Conservation (phyloP, 2,113 vertebrate genomes). For the Cromileptes altivelis region DNA sequence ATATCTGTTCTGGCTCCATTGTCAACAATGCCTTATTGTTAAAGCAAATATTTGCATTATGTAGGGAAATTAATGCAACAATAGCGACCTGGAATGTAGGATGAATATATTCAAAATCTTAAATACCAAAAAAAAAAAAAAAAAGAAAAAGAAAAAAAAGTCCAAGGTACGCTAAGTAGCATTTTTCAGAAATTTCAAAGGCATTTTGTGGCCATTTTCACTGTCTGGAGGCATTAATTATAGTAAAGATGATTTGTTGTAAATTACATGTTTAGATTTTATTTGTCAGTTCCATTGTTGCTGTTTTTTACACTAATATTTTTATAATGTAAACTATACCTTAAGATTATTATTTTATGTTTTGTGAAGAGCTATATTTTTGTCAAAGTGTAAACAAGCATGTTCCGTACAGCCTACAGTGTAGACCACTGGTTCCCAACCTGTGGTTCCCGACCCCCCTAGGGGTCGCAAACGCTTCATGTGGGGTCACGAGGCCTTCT, state of each 20-base stretch:
- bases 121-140: not conserved
- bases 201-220: not conserved
- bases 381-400: not conserved
- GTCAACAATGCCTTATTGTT: constrained; percentile 1
- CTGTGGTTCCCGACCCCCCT: too few relatives aligned
- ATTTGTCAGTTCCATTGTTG: not conserved
- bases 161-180: not conserved
- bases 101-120: not conserved
- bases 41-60: not conserved
- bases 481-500: too few relatives aligned
- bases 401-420: too few relatives aligned
- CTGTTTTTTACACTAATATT: not conserved
- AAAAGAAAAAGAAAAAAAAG: not conserved
- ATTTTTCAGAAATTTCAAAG: not conserved
- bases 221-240: not conserved
- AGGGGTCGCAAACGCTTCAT: too few relatives aligned
- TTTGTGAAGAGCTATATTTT: not conserved
- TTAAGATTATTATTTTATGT: not conserved
- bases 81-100: not conserved
- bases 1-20: not conserved
- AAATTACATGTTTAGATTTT: too few relatives aligned
- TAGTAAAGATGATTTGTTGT: not conserved
- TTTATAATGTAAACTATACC: too few relatives aligned
- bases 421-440: too few relatives aligned
- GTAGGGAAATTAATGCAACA: not conserved